Evolutionary conservation across 2,797 vertebrate genomes (phyloP).

Genomic region (Sarcoramphus papa): DNA sequence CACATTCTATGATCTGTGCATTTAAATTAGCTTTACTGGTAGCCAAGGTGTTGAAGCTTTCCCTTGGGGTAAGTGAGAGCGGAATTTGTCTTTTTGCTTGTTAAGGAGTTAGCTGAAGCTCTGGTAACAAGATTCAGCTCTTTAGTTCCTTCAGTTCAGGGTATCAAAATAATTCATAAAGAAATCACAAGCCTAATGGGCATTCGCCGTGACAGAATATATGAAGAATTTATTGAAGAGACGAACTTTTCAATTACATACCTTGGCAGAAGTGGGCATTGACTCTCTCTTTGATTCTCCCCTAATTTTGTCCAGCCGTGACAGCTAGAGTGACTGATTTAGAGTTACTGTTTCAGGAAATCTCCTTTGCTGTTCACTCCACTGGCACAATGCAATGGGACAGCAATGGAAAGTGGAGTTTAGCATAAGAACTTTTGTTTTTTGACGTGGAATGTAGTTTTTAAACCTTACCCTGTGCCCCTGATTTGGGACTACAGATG

Average conservation of each 20-base stretch:
- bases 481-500: background rate
- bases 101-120: background rate
- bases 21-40: background rate
- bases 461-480: background rate
- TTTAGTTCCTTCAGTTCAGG: background rate
- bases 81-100: background rate
- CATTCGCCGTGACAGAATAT: background rate
- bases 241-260: background rate
- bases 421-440: background rate
- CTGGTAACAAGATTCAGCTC: background rate
- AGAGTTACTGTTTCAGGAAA: background rate
- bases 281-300: background rate
- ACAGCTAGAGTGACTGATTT: background rate
- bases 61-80: background rate
- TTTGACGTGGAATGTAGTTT: background rate
- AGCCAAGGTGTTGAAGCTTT: background rate
- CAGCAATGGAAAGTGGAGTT: background rate
- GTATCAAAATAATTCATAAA: background rate
- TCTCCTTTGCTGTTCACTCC: background rate
- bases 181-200: background rate
- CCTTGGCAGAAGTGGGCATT: background rate
- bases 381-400: background rate
- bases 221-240: background rate
- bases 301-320: background rate
- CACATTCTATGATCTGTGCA: background rate